Evolutionary conservation across 2,888 invertebrate genomes (phyloP).

Genomic region (Eupithecia vulgata): DNA sequence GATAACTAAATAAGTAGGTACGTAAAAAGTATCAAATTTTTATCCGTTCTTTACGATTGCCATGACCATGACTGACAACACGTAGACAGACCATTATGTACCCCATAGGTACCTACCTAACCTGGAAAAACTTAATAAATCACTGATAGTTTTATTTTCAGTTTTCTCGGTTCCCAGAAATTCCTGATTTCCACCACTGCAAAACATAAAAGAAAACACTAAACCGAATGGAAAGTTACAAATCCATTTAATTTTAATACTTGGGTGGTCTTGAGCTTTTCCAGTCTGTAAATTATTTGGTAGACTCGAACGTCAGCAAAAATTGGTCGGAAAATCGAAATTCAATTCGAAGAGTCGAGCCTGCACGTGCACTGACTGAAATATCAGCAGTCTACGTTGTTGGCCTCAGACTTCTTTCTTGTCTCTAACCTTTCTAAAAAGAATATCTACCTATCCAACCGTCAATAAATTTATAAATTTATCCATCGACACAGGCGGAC

Average conservation of each 20-base stretch:
- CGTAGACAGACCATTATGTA: too few relatives aligned
- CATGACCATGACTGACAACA: too few relatives aligned
- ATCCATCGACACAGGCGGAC: conserved; percentile 9
- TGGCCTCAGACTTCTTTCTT: conserved; percentile 27
- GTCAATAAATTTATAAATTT: conserved; percentile 2
- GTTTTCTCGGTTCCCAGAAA: not conserved
- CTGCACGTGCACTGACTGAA: conserved; percentile 38
- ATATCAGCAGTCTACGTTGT: conserved; percentile 33
- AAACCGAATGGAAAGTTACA: conserved; percentile 8
- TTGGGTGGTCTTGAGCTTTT: conserved; percentile 15
- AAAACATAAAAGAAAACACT: conserved; percentile 2
- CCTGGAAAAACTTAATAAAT: not conserved
- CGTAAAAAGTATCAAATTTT: too few relatives aligned
- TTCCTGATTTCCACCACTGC: not conserved
- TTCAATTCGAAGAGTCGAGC: conserved; percentile 35
- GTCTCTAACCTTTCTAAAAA: conserved; percentile 34
- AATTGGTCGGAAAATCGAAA: conserved; percentile 33
- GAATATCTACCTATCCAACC: not conserved
- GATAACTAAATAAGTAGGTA: too few relatives aligned
- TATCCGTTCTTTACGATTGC: not conserved
- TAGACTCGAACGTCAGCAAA: conserved; percentile 28
- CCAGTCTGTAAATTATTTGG: conserved; percentile 30
- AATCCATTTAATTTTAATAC: conserved; percentile 19
- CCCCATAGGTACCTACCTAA: not conserved
- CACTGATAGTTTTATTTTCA: not conserved